Percentiles rank a stretch among this genome's conserved stretches.
Evolutionary conservation across 2,797 vertebrate genomes (phyloP).

Genomic region (Garrulus glandarius): DNA sequence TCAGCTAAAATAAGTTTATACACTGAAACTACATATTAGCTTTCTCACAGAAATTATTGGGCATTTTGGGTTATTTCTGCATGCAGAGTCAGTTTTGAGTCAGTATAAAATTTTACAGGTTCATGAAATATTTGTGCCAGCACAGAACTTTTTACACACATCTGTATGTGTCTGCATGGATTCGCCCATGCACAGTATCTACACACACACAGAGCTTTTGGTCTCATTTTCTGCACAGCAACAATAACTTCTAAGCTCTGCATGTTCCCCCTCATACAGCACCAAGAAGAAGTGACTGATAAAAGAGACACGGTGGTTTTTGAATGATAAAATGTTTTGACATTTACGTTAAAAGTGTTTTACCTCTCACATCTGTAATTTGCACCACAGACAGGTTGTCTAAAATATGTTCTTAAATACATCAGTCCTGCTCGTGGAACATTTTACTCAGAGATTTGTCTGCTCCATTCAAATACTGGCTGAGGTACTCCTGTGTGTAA

Average conservation of each 20-base stretch:
- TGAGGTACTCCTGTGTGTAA: neutral
- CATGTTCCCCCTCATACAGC: neutral
- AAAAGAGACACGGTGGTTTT: neutral
- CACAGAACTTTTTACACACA: neutral
- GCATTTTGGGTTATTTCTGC: slow-evolving; percentile 20
- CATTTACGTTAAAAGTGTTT: neutral
- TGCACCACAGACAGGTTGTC: slow-evolving; percentile 8
- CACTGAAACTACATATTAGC: neutral
- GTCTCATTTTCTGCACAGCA: slow-evolving; percentile 29
- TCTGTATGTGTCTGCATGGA: rapidly evolving
- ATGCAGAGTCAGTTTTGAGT: slow-evolving; percentile 61
- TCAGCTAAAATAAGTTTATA: neutral
- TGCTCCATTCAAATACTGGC: neutral
- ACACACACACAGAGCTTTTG: neutral
- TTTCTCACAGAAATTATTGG: neutral
- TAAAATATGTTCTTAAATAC: neutral
- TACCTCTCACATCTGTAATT: slow-evolving; percentile 14
- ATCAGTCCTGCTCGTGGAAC: neutral
- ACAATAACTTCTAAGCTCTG: slow-evolving; percentile 66
- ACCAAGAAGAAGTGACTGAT: neutral
- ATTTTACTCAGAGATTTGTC: neutral
- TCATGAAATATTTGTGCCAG: slow-evolving; percentile 43
- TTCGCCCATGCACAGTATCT: rapidly evolving
- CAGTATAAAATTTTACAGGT: slow-evolving; percentile 62
- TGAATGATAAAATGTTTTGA: neutral